Percentiles rank a stretch among this genome's conserved stretches.
These are phyloP conservation scores for Okapia johnstoni DNA, from an alignment of 2,113 vertebrate species.

Conservation along the genomic window DNA sequence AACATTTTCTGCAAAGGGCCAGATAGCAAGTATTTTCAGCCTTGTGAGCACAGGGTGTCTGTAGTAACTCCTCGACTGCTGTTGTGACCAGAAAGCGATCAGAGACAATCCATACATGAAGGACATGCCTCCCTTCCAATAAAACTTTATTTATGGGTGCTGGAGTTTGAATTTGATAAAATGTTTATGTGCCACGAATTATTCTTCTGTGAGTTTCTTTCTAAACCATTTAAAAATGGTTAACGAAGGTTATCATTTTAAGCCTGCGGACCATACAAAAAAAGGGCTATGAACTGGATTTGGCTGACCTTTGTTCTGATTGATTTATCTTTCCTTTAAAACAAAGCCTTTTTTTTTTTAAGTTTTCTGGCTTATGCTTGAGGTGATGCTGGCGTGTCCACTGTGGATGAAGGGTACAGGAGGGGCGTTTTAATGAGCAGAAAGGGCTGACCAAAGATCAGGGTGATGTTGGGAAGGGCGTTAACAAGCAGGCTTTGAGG, in stretches of 20 bases:
- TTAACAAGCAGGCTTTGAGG: neutral
- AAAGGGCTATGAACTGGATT: neutral
- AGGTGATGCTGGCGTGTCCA: fast-evolving
- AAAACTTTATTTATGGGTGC: neutral
- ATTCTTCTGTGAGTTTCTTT: neutral
- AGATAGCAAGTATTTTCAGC: neutral
- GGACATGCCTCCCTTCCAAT: neutral
- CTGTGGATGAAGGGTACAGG: neutral
- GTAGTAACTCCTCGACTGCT: neutral
- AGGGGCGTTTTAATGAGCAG: neutral
- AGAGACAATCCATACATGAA: no score
- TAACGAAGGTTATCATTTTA: neutral
- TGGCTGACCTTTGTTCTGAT: neutral
- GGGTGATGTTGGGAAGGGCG: neutral
- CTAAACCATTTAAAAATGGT: neutral
- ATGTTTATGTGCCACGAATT: neutral
- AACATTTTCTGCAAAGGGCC: neutral
- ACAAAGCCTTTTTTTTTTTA: neutral
- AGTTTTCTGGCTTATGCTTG: neutral
- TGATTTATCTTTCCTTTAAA: neutral
- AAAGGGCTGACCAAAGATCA: neutral
- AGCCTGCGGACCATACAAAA: neutral
- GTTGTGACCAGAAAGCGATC: neutral
- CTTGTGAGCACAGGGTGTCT: neutral
- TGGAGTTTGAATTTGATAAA: neutral